phyloP scores from a whole-genome alignment of 2,888 invertebrate species.

The Microplitis manilae region DNA sequence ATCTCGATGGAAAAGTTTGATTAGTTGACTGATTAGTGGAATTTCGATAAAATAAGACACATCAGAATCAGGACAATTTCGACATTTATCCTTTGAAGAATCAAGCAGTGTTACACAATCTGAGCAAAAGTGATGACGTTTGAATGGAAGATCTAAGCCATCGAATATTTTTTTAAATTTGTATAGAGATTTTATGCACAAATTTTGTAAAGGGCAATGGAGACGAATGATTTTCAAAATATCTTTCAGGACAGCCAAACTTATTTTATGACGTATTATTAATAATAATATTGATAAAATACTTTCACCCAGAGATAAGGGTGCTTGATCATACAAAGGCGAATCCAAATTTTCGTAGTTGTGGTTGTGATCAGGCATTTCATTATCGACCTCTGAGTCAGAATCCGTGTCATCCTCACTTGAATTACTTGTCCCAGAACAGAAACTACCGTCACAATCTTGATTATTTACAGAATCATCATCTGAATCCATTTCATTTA shows the following conservation, averaged over 20 bases:
- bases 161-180: conserved; percentile 37
- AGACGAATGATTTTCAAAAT: not conserved
- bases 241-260: not conserved
- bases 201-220: not conserved
- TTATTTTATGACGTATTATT: not conserved
- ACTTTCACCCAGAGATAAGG: not conserved
- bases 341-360: not conserved
- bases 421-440: not conserved
- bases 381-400: not conserved
- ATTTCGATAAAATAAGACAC: conserved; percentile 26
- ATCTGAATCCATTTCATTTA: not conserved
- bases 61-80: conserved; percentile 20
- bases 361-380: not conserved
- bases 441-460: not conserved
- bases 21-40: conserved; percentile 43
- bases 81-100: conserved; percentile 19
- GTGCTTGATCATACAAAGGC: not conserved
- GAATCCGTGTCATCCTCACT: not conserved
- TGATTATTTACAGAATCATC: not conserved
- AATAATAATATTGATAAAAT: not conserved
- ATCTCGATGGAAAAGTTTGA: conserved; percentile 37
- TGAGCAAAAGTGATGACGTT: conserved; percentile 43
- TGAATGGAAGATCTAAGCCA: conserved; percentile 31
- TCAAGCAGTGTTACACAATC: conserved; percentile 32
- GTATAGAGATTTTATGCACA: conserved; percentile 31